Base-by-base conservation (phyloP, 2,113 vertebrate species). In the Circaetus gallicus region DNA sequence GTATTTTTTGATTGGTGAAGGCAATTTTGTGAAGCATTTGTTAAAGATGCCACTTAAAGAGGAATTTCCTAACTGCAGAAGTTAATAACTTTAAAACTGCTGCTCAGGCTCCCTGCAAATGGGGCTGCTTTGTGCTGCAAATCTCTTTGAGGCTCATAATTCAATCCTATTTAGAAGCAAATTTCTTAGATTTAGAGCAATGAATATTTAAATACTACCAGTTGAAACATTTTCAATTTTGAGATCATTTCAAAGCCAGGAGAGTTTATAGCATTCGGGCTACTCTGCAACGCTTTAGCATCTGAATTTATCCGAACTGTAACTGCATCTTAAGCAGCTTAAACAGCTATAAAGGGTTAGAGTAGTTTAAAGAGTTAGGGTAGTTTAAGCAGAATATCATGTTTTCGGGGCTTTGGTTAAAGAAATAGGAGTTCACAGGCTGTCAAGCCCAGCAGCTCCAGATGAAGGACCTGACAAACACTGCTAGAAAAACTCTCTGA, bases 131-230 rank as follows among this genome's bases (percentile, higher is more conserved):
- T 95, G 82, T 62, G 78, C 84, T 94, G 89, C 53, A 97, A 97
- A 95, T 89, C 96, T 93, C 95, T 94, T 76, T 52, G 86, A 94
- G 73, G 47, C 84, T 93, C 78, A 71, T 91, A 95, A 95, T 70
- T 95, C 94, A 95, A 95, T 97, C 94, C 94, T 97, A 95, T 95
- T 96, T 95, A 94, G 88, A 85, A 97, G 43, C 74, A 96, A 95
- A 65, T 95, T 95, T 82, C 91, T 91, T 83, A 96, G 95, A 59
- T 88, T 94, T 96, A 93, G 63, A 92, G 93, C 55, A 93, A 88
- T 88, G 82, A 96, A 91, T 96, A 94, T 95, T 97, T 96, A 96
- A 96, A 96, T 84, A 29, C 76, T 59, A 92, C 72, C 76, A 25
- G 71, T 82, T 96, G 91, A 96, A 94, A 78, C 83, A 59, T 92